Evolutionary conservation across 2,888 invertebrate species (phyloP).

Genomic region (Meandrusa payeni): DNA sequence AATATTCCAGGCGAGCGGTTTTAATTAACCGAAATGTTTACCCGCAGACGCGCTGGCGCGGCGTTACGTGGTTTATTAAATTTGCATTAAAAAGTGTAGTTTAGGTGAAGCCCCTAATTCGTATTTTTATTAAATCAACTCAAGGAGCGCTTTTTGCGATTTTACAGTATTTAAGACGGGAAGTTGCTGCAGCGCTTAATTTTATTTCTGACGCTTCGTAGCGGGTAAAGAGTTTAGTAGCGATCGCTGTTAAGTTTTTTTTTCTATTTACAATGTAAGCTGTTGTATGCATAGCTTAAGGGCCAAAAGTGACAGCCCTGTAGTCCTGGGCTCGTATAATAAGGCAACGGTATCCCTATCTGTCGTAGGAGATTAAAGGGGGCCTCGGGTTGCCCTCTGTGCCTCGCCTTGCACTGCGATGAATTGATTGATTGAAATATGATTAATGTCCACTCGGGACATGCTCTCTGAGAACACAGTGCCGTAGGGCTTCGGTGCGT

Average conservation of each 20-base stretch:
- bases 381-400: too few relatives aligned
- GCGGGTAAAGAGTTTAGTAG: slow-evolving; percentile 4
- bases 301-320: too few relatives aligned
- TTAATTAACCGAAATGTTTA: slow-evolving; percentile 22
- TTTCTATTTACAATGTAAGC: too few relatives aligned
- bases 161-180: neutral
- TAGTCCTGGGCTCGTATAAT: too few relatives aligned
- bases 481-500: too few relatives aligned
- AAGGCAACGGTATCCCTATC: too few relatives aligned
- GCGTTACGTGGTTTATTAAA: slow-evolving; percentile 17
- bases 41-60: slow-evolving; percentile 1
- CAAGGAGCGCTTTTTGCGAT: slow-evolving; percentile 9
- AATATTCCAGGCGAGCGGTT: slow-evolving; percentile 10
- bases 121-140: slow-evolving; percentile 18
- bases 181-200: neutral
- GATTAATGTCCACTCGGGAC: too few relatives aligned
- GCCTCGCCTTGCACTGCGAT: too few relatives aligned
- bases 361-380: too few relatives aligned
- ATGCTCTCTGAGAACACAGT: too few relatives aligned
- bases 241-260: neutral
- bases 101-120: slow-evolving; percentile 5
- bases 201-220: slow-evolving; percentile 7
- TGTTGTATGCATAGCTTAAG: too few relatives aligned
- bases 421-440: too few relatives aligned
- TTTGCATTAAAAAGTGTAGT: slow-evolving; percentile 21